Percentiles rank a stretch among this genome's conserved stretches.
Evolutionary conservation across 1,140 invertebrate genomes (phyloP).

Genomic region (Lepidurus apus): DNA sequence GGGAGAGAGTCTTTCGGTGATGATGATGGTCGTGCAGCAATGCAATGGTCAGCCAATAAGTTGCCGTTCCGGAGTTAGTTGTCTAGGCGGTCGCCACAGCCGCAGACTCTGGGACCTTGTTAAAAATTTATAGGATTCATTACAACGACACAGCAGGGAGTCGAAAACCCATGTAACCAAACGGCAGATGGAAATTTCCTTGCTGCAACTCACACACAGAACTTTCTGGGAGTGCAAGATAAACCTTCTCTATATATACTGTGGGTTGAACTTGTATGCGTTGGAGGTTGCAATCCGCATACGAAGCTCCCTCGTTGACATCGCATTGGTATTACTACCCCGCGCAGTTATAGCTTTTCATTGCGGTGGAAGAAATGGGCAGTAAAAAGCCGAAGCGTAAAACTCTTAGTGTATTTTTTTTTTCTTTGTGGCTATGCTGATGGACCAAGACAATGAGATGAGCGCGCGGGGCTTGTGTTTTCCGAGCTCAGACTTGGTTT

Average conservation of each 20-base stretch:
- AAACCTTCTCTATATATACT: background rate
- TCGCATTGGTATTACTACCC: background rate
- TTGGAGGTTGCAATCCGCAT: background rate
- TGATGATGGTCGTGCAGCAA: background rate
- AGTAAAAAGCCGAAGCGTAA: background rate
- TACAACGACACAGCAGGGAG: constrained; percentile 14
- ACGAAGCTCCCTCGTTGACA: background rate
- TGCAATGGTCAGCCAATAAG: background rate
- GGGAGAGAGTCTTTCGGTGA: background rate
- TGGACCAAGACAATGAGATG: constrained; percentile 18
- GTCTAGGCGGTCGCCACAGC: constrained; percentile 4
- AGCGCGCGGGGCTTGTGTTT: constrained; percentile 14
- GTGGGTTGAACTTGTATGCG: background rate
- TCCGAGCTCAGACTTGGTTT: background rate
- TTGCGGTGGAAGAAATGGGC: constrained; percentile 8
- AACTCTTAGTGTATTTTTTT: background rate
- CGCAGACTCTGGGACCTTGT: constrained; percentile 6
- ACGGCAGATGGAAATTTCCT: background rate
- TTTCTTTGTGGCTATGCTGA: background rate
- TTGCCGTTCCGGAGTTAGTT: background rate
- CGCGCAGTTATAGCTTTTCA: background rate
- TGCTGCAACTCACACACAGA: background rate
- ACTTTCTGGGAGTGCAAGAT: background rate
- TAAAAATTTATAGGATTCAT: constrained; percentile 22
- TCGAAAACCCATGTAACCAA: background rate